A percentile compares a stretch with the other conserved stretches of the same genome.
Conservation (phyloP, 2,797 vertebrate genomes). For the Aeoliscus strigatus region DNA sequence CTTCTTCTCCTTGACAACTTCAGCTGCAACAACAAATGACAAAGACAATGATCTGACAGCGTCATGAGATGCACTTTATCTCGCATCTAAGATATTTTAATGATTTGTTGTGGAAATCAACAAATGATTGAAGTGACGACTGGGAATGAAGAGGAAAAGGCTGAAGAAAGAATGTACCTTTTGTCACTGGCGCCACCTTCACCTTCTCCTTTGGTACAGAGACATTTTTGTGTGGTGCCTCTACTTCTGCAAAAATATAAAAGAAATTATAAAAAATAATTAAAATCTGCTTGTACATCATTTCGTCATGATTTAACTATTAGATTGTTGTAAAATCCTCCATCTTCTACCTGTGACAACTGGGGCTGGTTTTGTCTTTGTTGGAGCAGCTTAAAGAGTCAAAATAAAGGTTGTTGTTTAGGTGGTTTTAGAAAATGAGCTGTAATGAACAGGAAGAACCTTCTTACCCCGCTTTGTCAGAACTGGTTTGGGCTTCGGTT, state of each 20-base stretch:
- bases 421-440: not conserved
- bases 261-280: no score
- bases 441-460: not conserved
- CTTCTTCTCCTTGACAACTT: conserved; percentile 35
- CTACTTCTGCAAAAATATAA: conserved; percentile 33
- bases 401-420: not conserved
- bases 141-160: no score
- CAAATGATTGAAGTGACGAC: no score
- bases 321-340: no score
- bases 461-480: conserved; percentile 28
- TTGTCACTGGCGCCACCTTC: conserved; percentile 47
- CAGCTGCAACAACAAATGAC: conserved; percentile 15
- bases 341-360: conserved; percentile 44
- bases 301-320: no score
- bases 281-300: no score
- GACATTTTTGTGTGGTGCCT: conserved; percentile 39
- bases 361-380: conserved; percentile 28
- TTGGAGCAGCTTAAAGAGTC: conserved; percentile 19
- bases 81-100: no score
- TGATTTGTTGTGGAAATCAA: no score
- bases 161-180: conserved; percentile 50
- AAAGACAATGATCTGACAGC: not conserved
- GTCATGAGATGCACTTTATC: no score
- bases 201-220: conserved; percentile 48
- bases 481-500: conserved; percentile 32